Evolutionary conservation across 2,113 vertebrate species (phyloP).

Genomic region (Saccopteryx leptura): DNA sequence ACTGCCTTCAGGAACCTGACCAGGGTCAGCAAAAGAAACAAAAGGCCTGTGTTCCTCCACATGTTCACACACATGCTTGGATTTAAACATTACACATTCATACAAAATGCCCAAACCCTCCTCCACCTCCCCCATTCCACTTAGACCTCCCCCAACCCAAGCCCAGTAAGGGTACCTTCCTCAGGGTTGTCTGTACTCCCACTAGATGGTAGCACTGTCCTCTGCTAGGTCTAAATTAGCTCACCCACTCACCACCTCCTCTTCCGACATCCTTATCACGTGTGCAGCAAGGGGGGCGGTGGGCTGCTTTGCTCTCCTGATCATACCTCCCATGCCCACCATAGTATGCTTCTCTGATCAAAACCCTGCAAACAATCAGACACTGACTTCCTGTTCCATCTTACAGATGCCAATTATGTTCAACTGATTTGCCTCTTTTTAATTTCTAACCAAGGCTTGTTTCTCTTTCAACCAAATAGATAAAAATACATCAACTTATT

Average conservation of each 20-base stretch:
- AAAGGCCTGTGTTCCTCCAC: background rate
- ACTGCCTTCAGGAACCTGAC: background rate
- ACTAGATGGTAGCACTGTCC: background rate
- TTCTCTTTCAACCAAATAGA: background rate
- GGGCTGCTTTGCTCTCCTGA: background rate
- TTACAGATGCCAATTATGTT: background rate
- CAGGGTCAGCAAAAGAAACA: background rate
- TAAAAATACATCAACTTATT: background rate
- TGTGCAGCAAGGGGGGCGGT: too few relatives aligned
- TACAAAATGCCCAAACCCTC: background rate
- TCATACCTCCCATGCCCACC: background rate
- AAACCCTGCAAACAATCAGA: background rate
- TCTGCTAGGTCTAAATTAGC: background rate
- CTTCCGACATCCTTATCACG: fast-evolving
- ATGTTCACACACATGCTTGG: background rate
- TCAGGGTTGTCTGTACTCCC: background rate
- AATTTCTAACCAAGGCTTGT: slow-evolving; percentile 10
- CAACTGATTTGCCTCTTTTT: background rate
- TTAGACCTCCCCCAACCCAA: background rate
- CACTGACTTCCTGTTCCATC: background rate
- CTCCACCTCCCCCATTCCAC: too few relatives aligned
- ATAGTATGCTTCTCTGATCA: background rate
- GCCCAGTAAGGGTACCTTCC: background rate
- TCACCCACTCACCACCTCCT: background rate
- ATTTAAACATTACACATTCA: background rate